phyloP scores from a whole-genome alignment of 2,113 vertebrate species.

The Ciconia maguari region DNA sequence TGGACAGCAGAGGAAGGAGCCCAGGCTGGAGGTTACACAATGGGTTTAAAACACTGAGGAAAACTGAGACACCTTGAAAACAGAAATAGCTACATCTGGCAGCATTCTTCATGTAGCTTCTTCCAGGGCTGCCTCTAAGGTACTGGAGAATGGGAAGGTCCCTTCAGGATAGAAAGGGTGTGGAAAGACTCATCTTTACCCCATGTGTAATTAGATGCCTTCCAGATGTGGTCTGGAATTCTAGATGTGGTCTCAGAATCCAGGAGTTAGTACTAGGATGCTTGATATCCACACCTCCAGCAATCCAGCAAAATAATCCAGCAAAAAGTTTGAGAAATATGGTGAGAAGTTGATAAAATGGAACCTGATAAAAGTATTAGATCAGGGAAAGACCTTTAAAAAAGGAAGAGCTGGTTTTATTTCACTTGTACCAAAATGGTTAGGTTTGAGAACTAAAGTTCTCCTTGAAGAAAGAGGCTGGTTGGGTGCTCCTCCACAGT shows the following conservation, averaged over 20 bases:
- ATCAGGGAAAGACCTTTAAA: neutral
- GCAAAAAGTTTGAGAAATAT: neutral
- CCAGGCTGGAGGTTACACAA: neutral
- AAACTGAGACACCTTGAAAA: neutral
- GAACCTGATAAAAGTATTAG: neutral
- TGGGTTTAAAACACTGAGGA: neutral
- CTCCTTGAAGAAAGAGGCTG: neutral
- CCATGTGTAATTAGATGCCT: neutral
- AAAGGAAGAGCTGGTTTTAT: neutral
- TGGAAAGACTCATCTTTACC: neutral
- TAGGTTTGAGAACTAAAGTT: neutral
- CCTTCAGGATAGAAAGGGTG: neutral
- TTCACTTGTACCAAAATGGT: neutral
- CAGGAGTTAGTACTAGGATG: neutral
- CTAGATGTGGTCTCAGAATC: neutral
- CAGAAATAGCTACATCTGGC: neutral
- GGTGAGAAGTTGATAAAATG: neutral
- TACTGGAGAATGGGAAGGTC: neutral
- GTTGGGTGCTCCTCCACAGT: neutral
- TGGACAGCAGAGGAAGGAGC: neutral
- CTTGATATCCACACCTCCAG: neutral
- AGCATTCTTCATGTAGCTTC: neutral
- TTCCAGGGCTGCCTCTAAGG: neutral
- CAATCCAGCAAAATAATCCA: neutral
- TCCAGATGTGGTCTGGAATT: neutral